Conservation (phyloP, 2,888 invertebrate species). For the Andrena chrysosceles region DNA sequence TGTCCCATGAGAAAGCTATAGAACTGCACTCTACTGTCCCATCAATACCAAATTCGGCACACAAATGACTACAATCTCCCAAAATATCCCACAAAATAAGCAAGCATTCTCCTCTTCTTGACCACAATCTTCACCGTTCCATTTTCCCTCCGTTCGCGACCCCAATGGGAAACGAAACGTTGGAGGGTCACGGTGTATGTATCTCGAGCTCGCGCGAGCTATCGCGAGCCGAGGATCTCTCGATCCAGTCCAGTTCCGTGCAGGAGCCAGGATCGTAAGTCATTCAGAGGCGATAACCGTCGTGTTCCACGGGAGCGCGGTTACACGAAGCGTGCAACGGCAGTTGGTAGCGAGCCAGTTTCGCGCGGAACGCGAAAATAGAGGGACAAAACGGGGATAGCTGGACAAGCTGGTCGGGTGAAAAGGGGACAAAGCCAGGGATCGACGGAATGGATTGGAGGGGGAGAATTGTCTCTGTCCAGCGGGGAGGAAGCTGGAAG, state of each 20-base stretch:
- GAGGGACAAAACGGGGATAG: neutral
- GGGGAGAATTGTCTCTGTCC: constrained; percentile 71
- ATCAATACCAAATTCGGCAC: neutral
- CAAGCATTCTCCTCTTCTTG: constrained; percentile 20
- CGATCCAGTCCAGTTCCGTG: constrained; percentile 44
- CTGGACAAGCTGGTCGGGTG: neutral
- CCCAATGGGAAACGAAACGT: neutral
- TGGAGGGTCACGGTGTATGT: neutral
- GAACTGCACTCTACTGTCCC: neutral
- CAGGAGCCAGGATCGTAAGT: constrained; percentile 45
- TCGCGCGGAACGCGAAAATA: constrained; percentile 47
- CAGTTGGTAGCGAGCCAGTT: constrained; percentile 66
- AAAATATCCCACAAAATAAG: neutral
- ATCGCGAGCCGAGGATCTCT: constrained; percentile 38
- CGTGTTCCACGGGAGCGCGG: constrained; percentile 44
- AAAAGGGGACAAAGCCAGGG: constrained; percentile 5
- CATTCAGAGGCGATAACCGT: constrained; percentile 62
- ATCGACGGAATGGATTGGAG: constrained; percentile 50
- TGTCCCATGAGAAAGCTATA: too few species aligned
- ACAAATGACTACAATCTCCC: neutral
- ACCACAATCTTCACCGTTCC: constrained; percentile 3
- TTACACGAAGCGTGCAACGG: constrained; percentile 40
- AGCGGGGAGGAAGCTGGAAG: constrained; percentile 62
- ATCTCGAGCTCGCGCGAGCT: constrained; percentile 19
- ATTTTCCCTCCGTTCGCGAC: constrained; percentile 17